These are phyloP conservation scores for Gallirallus australis DNA, from an alignment of 2,797 vertebrate species.

Conservation along the genomic window DNA sequence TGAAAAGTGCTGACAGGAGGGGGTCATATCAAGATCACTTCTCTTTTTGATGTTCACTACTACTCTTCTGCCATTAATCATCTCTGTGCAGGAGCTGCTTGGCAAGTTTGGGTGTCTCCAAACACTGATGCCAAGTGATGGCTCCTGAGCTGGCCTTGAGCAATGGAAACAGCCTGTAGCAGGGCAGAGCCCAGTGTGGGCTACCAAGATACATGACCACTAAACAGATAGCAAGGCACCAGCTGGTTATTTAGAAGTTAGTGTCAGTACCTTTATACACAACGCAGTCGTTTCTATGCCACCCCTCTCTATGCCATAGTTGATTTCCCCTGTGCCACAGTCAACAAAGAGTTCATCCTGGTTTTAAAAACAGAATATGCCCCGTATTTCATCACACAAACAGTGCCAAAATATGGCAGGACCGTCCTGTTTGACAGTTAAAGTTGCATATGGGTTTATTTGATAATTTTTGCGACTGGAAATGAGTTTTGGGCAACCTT, in stretches of 20 bases:
- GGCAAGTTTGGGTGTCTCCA: neutral
- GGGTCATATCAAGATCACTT: neutral
- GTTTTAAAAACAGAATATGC: neutral
- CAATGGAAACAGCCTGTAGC: neutral
- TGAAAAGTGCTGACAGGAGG: neutral
- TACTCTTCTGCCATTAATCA: neutral
- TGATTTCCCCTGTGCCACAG: fast-evolving
- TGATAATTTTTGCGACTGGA: neutral
- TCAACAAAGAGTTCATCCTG: neutral
- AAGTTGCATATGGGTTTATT: neutral
- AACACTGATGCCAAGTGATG: neutral
- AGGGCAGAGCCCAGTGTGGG: neutral
- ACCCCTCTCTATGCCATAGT: neutral
- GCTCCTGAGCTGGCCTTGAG: neutral
- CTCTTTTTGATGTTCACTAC: neutral
- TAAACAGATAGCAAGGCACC: neutral
- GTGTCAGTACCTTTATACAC: neutral
- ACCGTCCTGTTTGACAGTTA: neutral
- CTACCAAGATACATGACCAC: neutral
- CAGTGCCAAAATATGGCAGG: neutral
- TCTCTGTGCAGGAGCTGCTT: neutral
- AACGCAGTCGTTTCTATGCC: neutral
- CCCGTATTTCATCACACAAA: neutral
- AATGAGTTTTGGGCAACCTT: neutral
- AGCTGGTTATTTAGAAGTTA: neutral